Evolutionary conservation across 2,888 invertebrate genomes (phyloP), one percentile per base, ranked within the genome.

Genomic region (Catonia carolina): DNA sequence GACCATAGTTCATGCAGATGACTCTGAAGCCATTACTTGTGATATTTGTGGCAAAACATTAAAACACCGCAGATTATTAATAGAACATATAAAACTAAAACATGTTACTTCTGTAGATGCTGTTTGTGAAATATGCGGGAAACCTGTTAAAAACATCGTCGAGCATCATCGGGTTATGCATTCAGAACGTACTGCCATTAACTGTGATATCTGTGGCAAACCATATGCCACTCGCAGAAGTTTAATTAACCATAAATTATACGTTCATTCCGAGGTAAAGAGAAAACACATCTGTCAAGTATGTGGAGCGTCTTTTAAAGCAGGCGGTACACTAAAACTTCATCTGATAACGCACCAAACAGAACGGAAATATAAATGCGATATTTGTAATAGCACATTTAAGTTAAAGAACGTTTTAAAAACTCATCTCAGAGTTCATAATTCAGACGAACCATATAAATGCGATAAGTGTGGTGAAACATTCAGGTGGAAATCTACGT

Each of bases 191-290:
- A 27, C 4, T 8, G 8, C 5, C 8, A 8, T 8, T 27, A 27
- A 4, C 17, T 53, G 53, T 53, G 53, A 53, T 17, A 53, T 53
- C 10, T 53, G 53, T 15, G 53, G 53, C 6, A 53, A 53, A 23
- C 41, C 18, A 31, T 53, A 20, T 23, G 4, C 27, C 4, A 53
- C 7, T 7, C 31, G 17, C 8, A 27, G 27, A 27, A 27, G 8
- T 27, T 27, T 27, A 27, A 27, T 39, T 4, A 39, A 37, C n/a
- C 23, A 23, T 14, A 39, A 53, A 27, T 6, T 4, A 27, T 27
- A 27, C 8, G 8, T 8, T 27, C 27, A 27, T 27, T 6, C 5
- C 27, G 8, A 4, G n/a, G 41, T 41, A n/a, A 41, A 53, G 15
- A 53, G 42, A 17, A 31, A 31, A 2, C 41, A 41, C 22, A 53